Evolutionary conservation across 2,797 vertebrate species (phyloP).

Genomic region (Acipenser ruthenus): DNA sequence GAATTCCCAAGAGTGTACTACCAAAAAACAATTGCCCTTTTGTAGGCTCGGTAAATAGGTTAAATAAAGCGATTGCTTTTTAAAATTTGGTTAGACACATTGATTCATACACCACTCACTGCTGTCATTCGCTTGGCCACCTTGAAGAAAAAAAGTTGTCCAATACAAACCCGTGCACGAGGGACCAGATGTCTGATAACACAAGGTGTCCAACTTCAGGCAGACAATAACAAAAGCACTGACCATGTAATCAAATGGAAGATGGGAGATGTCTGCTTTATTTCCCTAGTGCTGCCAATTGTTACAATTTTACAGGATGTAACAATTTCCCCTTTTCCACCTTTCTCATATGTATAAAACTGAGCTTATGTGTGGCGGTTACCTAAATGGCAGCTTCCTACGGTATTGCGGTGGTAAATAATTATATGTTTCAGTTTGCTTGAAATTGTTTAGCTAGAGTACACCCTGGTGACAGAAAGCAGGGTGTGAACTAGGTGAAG

Average conservation of each 20-base stretch:
- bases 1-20: not conserved
- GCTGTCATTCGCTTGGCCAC: not conserved
- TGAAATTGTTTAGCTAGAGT: too few relatives aligned
- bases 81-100: too few relatives aligned
- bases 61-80: too few relatives aligned
- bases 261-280: not conserved
- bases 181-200: not conserved
- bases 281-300: not conserved
- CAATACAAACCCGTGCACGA: not conserved
- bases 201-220: not conserved
- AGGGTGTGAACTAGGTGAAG: too few relatives aligned
- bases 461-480: too few relatives aligned
- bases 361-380: too few relatives aligned
- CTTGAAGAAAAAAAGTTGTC: slow-evolving; percentile 1
- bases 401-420: too few relatives aligned
- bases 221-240: not conserved
- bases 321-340: not conserved
- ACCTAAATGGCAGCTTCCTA: too few relatives aligned
- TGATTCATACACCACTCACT: too few relatives aligned
- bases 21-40: not conserved
- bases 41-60: too few relatives aligned
- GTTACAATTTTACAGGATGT: not conserved
- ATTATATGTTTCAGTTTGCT: too few relatives aligned
- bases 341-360: too few relatives aligned
- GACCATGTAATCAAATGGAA: not conserved